Conservation (phyloP, 2,113 vertebrate species). For the Rhombomys opimus region DNA sequence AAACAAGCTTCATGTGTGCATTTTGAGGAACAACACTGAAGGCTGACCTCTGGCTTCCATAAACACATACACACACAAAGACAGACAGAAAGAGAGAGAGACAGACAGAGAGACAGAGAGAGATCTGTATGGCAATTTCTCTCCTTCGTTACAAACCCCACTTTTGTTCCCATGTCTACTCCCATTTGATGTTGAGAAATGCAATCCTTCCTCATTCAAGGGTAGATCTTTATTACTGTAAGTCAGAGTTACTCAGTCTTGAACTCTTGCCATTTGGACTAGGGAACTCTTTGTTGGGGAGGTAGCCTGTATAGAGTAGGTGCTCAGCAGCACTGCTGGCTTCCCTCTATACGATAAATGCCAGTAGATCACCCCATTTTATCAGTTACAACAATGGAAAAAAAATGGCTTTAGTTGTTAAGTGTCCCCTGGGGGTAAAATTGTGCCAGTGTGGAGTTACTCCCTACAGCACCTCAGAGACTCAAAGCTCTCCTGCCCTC, state of each 20-base stretch:
- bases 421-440: not conserved
- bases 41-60: not conserved
- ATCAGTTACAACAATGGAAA: not conserved
- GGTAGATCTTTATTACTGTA: not conserved
- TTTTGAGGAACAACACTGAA: not conserved
- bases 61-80: not conserved
- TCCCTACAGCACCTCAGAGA: not conserved
- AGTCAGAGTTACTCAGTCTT: not conserved
- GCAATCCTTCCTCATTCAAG: not conserved
- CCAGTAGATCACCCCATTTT: not conserved
- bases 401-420: not conserved
- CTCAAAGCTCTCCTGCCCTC: not conserved
- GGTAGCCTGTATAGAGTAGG: not conserved
- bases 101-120: not conserved
- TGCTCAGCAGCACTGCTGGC: not conserved
- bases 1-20: not conserved
- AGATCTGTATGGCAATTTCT: not conserved
- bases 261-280: not conserved
- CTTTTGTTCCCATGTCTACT: not conserved
- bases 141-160: not conserved
- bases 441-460: not conserved
- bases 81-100: not conserved
- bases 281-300: slow-evolving; percentile 6
- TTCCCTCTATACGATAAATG: not conserved
- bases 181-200: not conserved